Base-by-base conservation (phyloP, 2,113 vertebrate genomes). In the Helogale parvula region DNA sequence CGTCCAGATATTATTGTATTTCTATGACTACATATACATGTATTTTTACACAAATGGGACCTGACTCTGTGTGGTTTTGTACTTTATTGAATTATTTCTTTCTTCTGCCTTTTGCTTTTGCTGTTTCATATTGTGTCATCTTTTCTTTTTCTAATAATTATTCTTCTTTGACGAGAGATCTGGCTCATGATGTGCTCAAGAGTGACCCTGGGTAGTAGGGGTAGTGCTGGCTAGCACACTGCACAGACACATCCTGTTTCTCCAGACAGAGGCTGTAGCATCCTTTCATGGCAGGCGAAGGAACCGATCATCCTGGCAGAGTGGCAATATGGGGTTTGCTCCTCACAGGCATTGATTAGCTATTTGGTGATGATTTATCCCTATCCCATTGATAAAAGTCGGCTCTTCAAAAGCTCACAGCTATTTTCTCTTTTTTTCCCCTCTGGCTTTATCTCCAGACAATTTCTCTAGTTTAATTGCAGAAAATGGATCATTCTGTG, bases 391-490 rank as follows among this genome's bases (percentile, higher is more conserved):
- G 65, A 77, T 79, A 86, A 19, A 63, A 54, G 38, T 23, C 50
- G 71, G 25, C 25, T 93, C 57, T 81, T 60, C 8, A 38, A 25
- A 47, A 29, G 15, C 45, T 38, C 2, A 0, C 60, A 31, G 25
- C 71, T 85, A 1, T 33, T 63, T 93, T 60, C 15, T 74, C 21
- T 52, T 71, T 15, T 54, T 60, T 15, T 50, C 50, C 31, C 6
- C 17, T 60, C 19, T 81, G 65, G 35, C 45, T 93, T 94, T 38
- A 54, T 94, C 85, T 92, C 68, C 71, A 89, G 35, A 87, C 17
- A 89, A 31, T 76, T 89, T 89, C n/a, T 88, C 38, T 74, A 69
- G n/a, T 81, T 90, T 85, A 90, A 85, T 82, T 83, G 14, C 29
- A 79, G 47, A 74, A 96, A 90, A 69, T 60, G 66, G 33, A 60